Evolutionary conservation across 2,888 invertebrate species (phyloP).

Genomic region (Panopea generosa): DNA sequence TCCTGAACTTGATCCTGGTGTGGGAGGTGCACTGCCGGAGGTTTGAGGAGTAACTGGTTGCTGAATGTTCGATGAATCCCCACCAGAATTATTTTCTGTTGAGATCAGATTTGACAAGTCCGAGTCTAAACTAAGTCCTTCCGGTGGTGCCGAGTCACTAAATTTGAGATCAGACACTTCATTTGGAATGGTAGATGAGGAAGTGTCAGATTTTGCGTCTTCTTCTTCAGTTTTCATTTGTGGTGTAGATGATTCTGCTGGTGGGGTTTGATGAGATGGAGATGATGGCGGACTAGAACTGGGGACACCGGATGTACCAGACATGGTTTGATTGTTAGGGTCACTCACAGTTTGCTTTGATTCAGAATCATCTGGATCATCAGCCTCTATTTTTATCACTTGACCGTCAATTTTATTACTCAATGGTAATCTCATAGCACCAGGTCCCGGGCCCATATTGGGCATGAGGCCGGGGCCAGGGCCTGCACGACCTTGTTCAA

Average conservation of each 20-base stretch:
- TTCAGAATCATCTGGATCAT: constrained; percentile 26
- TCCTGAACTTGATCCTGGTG: constrained; percentile 7
- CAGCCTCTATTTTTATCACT: constrained; percentile 43
- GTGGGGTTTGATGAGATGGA: constrained; percentile 17
- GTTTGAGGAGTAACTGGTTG: constrained; percentile 24
- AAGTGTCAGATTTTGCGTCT: constrained; percentile 34
- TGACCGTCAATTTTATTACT: constrained; percentile 5
- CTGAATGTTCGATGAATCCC: not conserved
- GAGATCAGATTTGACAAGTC: constrained; percentile 43
- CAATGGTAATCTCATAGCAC: constrained; percentile 2
- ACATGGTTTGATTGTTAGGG: not conserved
- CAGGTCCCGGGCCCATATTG: not conserved
- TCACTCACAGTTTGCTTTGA: constrained; percentile 33
- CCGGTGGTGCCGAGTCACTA: constrained; percentile 33
- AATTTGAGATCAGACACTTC: constrained; percentile 19
- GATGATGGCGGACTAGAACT: constrained; percentile 20
- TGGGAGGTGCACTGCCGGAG: constrained; percentile 11
- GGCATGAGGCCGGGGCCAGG: not conserved
- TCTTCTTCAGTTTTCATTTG: constrained; percentile 15
- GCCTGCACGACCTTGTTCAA: not conserved
- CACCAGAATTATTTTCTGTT: not conserved
- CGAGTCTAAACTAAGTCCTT: constrained; percentile 44
- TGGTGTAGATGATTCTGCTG: constrained; percentile 28
- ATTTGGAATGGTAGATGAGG: constrained; percentile 29
- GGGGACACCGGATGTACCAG: constrained; percentile 10